These are phyloP conservation scores for Pogona vitticeps DNA, from an alignment of 2,113 vertebrate species.

Conservation along the genomic window DNA sequence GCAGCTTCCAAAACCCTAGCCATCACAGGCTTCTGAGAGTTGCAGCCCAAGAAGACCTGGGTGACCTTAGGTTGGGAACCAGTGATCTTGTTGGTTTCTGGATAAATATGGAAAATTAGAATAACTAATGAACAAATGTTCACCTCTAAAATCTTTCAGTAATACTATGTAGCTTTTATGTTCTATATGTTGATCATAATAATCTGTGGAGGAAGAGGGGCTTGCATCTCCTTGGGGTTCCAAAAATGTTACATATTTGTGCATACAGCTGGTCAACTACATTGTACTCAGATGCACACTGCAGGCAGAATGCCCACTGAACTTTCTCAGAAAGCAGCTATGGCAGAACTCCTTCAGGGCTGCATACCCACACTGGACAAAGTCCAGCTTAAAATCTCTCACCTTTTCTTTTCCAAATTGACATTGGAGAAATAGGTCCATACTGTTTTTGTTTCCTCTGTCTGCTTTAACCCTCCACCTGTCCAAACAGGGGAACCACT, in stretches of 20 bases:
- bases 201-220: background rate
- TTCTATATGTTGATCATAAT: background rate
- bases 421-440: background rate
- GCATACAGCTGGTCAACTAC: too few species aligned
- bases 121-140: background rate
- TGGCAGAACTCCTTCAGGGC: background rate
- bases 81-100: slow-evolving; percentile 19
- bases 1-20: too few species aligned
- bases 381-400: background rate
- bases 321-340: background rate
- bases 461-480: background rate
- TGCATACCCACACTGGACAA: background rate
- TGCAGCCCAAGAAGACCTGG: too few species aligned
- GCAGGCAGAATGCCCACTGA: background rate
- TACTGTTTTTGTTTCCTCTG: too few species aligned
- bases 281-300: background rate
- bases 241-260: background rate
- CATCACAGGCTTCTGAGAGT: too few species aligned
- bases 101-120: background rate
- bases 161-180: background rate
- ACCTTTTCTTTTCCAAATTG: background rate
- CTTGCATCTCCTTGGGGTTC: background rate
- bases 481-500: background rate
- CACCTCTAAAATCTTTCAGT: background rate
- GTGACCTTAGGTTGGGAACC: too few species aligned